Evolutionary conservation across 2,113 vertebrate genomes (phyloP).

Genomic region (Dicrurus megarhynchus): DNA sequence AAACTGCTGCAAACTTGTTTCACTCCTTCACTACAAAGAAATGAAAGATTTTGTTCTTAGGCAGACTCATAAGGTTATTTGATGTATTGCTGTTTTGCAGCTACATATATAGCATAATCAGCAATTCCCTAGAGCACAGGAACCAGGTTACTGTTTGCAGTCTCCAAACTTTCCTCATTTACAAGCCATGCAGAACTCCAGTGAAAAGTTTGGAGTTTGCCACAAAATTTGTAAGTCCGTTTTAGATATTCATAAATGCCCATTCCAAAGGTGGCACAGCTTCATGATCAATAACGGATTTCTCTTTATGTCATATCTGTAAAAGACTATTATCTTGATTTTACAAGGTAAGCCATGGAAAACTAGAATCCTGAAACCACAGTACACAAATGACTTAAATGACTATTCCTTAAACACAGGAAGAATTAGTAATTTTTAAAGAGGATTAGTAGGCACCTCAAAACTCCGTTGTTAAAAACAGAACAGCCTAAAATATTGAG

Average conservation of each 20-base stretch:
- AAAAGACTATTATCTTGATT: neutral
- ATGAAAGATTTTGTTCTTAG: neutral
- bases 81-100: neutral
- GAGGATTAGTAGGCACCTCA: neutral
- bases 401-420: neutral
- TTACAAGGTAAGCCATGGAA: neutral
- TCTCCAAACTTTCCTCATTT: neutral
- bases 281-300: neutral
- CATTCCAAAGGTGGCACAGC: neutral
- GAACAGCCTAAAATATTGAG: neutral
- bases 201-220: neutral
- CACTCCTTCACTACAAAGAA: neutral
- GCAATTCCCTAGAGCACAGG: neutral
- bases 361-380: neutral
- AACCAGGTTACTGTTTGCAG: neutral
- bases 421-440: neutral
- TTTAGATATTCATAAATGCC: neutral
- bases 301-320: neutral
- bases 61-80: neutral
- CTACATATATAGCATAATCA: neutral
- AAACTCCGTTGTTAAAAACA: neutral
- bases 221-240: neutral
- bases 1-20: neutral
- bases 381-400: neutral
- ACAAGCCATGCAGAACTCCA: neutral